A percentile compares a stretch with the other conserved stretches of the same genome.
Evolutionary conservation across 1,140 invertebrate species (phyloP).

Genomic region (Heterodera schachtii): DNA sequence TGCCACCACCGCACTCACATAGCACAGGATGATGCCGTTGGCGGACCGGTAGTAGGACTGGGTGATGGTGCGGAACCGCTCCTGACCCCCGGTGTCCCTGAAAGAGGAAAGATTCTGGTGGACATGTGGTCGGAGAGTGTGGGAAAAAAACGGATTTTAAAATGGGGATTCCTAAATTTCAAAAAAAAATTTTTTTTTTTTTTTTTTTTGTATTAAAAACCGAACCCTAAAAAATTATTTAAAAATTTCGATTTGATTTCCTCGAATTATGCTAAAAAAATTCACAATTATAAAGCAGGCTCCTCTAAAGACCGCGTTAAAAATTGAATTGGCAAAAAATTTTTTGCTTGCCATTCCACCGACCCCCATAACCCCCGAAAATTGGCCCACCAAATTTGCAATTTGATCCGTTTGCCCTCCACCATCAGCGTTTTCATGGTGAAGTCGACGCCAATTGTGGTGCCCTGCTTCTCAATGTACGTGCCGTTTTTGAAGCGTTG

Average conservation of each 20-base stretch:
- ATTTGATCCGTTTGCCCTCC: constrained; percentile 88
- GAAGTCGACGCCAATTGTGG: constrained; percentile 93
- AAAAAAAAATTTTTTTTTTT: too few species aligned
- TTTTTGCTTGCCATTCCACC: too few species aligned
- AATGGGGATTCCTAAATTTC: neutral
- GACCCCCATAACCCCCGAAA: neutral
- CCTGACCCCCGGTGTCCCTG: constrained; percentile 83
- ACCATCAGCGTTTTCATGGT: constrained; percentile 91
- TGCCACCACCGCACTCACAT: constrained; percentile 66
- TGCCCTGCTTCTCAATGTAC: constrained; percentile 86
- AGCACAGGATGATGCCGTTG: constrained; percentile 75
- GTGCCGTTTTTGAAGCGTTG: constrained; percentile 89
- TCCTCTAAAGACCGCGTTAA: too few species aligned
- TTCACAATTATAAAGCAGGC: too few species aligned
- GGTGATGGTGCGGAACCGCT: constrained; percentile 76
- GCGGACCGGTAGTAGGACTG: constrained; percentile 73
- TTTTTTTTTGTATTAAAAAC: too few species aligned
- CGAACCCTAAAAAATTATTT: too few species aligned
- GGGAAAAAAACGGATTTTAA: neutral
- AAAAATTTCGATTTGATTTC: too few species aligned
- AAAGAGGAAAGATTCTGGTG: neutral
- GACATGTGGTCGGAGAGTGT: too few species aligned
- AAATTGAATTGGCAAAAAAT: too few species aligned
- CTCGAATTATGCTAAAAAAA: neutral
- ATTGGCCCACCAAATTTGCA: constrained; percentile 80